phyloP scores from a whole-genome alignment of 1,140 invertebrate genomes.

The Calosoma granatense region DNA sequence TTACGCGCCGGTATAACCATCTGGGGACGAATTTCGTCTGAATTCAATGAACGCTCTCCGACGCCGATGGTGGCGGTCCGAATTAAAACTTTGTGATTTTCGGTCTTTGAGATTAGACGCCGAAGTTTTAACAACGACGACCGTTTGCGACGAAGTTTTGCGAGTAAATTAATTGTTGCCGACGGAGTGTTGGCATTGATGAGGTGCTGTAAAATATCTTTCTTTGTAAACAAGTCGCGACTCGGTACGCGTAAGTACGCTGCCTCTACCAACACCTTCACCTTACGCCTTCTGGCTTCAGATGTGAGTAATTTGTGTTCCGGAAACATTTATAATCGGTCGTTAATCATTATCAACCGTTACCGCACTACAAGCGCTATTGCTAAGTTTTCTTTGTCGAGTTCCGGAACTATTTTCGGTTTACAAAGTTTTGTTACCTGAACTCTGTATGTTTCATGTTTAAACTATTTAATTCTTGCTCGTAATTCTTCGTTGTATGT shows the following conservation, averaged over 20 bases:
- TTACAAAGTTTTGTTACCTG: no score
- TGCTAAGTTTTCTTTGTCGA: not conserved
- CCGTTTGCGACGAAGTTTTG: not conserved
- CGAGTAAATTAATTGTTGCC: not conserved
- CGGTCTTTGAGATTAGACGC: not conserved
- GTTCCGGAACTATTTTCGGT: no score
- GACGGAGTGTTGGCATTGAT: not conserved
- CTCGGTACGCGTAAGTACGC: no score
- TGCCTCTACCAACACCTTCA: not conserved
- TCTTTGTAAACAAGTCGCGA: not conserved
- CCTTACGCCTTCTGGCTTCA: not conserved
- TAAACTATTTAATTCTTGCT: no score
- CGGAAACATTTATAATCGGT: not conserved
- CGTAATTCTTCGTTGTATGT: no score
- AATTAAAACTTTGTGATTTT: not conserved
- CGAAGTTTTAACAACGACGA: not conserved
- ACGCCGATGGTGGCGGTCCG: not conserved
- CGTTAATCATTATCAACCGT: not conserved
- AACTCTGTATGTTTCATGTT: no score
- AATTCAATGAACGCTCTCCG: not conserved
- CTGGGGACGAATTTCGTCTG: no score
- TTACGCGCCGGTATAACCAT: no score
- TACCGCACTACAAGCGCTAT: not conserved
- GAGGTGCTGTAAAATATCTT: not conserved
- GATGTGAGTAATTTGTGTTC: not conserved